These are phyloP conservation scores for Toxotes lorentzi DNA, from an alignment of 2,797 vertebrate genomes.

Conservation along the genomic window DNA sequence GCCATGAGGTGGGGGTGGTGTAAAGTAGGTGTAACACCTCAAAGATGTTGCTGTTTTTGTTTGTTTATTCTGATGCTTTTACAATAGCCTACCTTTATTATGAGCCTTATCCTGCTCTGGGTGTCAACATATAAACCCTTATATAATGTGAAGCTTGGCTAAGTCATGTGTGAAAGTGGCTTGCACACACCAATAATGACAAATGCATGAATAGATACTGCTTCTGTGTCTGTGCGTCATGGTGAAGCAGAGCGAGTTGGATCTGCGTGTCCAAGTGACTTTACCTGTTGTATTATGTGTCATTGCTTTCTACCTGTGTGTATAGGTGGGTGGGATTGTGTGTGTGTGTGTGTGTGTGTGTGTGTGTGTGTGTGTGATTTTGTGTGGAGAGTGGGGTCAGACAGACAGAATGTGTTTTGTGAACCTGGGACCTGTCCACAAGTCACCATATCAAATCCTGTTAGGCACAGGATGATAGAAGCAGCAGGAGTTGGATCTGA, in stretches of 20 bases:
- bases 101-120: not conserved
- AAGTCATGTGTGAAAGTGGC: slow-evolving; percentile 36
- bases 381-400: slow-evolving; percentile 40
- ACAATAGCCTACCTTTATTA: not conserved
- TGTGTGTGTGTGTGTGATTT: not conserved
- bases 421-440: slow-evolving; percentile 63
- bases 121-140: slow-evolving; percentile 11
- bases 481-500: slow-evolving; percentile 61
- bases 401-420: slow-evolving; percentile 69
- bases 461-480: slow-evolving; percentile 72
- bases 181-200: slow-evolving; percentile 29
- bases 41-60: not conserved
- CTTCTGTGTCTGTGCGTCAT: slow-evolving; percentile 10
- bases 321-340: not conserved
- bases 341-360: slow-evolving; percentile 1
- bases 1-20: slow-evolving; percentile 16
- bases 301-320: slow-evolving; percentile 25
- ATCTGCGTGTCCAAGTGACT: slow-evolving; percentile 18
- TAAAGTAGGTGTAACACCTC: slow-evolving; percentile 12
- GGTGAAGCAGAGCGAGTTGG: slow-evolving; percentile 11
- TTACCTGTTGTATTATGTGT: slow-evolving; percentile 36
- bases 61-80: not conserved
- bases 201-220: slow-evolving; percentile 1
- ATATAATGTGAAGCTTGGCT: slow-evolving; percentile 14
- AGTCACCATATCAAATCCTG: slow-evolving; percentile 72